Conservation (phyloP, 2,113 vertebrate genomes). For the Cyprinodon variegatus region DNA sequence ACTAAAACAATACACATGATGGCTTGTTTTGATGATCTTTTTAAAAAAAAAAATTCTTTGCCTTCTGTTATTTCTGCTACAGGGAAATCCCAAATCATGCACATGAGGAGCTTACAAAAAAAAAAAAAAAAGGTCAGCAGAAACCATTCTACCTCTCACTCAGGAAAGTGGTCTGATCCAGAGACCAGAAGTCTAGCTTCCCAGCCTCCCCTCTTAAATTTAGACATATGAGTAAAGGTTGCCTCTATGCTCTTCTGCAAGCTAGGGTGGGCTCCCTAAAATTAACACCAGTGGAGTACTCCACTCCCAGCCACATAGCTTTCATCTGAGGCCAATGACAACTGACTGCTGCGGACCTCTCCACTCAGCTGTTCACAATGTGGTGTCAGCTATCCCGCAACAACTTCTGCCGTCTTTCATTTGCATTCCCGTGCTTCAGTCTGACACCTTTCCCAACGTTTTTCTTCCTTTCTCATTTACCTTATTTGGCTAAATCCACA, state of each 20-base stretch:
- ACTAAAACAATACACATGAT: background rate
- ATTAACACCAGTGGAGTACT: conserved; percentile 75
- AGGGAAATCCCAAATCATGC: background rate
- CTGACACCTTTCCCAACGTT: background rate
- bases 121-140: conserved; percentile 7
- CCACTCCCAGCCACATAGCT: conserved; percentile 72
- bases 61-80: background rate
- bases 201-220: conserved; percentile 67
- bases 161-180: conserved; percentile 16
- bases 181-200: conserved; percentile 47
- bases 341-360: conserved; percentile 69
- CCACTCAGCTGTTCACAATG: conserved; percentile 79
- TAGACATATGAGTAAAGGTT: conserved; percentile 58
- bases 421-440: conserved; percentile 11
- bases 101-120: background rate
- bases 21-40: background rate
- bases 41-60: background rate
- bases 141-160: background rate
- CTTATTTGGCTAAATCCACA: background rate
- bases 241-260: conserved; percentile 53
- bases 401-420: conserved; percentile 40
- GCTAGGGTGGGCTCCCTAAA: conserved; percentile 78
- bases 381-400: conserved; percentile 60
- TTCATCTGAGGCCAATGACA: conserved; percentile 79
- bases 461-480: background rate